Conservation (phyloP, 1,140 invertebrate species). For the Mya arenaria region DNA sequence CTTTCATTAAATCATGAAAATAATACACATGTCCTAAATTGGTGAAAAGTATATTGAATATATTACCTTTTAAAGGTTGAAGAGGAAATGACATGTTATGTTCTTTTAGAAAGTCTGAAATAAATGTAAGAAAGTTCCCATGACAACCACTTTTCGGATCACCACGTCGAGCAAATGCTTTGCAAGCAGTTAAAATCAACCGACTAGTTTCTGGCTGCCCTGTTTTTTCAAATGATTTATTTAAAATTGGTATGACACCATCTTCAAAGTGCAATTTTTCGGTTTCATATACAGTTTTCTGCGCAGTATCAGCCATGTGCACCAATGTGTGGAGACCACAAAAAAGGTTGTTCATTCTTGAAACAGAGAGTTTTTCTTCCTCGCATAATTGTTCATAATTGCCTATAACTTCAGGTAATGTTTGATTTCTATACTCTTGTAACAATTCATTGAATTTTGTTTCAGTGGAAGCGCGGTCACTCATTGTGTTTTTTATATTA, state of each 20-base stretch:
- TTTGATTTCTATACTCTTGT: neutral
- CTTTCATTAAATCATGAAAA: neutral
- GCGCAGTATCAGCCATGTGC: slow-evolving; percentile 6
- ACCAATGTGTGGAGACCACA: slow-evolving; percentile 29
- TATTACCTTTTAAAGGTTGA: slow-evolving; percentile 10
- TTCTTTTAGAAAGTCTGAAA: neutral
- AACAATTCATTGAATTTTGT: neutral
- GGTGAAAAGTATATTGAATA: slow-evolving; percentile 31
- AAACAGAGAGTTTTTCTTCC: neutral
- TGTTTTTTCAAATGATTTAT: neutral
- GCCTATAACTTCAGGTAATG: neutral
- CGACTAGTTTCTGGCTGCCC: slow-evolving; percentile 19
- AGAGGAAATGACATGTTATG: slow-evolving; percentile 6
- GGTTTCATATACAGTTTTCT: slow-evolving; percentile 14
- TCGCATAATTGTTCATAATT: neutral
- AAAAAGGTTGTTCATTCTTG: neutral
- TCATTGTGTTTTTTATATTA: slow-evolving; percentile 34
- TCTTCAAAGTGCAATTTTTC: slow-evolving; percentile 19
- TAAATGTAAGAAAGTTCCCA: slow-evolving; percentile 26
- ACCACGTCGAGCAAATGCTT: slow-evolving; percentile 36
- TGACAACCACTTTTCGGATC: slow-evolving; percentile 56
- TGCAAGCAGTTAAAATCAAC: slow-evolving; percentile 42
- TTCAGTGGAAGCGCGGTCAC: neutral
- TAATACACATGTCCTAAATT: slow-evolving; percentile 25
- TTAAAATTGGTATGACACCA: neutral